Base-by-base conservation (phyloP, 2,888 invertebrate genomes). In the Caradrina clavipalpis region DNA sequence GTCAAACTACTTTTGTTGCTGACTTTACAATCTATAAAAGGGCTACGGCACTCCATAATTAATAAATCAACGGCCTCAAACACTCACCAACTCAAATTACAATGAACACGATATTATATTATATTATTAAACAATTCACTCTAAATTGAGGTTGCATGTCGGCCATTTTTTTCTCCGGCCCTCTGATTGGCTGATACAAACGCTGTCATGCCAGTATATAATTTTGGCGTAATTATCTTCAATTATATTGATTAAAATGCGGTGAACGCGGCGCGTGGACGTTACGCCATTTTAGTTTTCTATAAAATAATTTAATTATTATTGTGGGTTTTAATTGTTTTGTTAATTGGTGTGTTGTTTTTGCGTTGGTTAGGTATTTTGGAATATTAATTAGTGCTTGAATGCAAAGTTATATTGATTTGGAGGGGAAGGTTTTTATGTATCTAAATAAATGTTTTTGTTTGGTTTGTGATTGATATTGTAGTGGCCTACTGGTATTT, bases 201-300 rank as follows among this genome's bases (percentile, higher is more conserved):
- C n/a, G 21, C 31, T 64, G 71, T 53, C 66, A 71, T 62, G 69
- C 62, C 59, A 75, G 63, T 61, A 72, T 82, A 80, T 83, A 84
- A 84, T 85, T 85, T 81, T 74, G 67, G 72, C 68, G 74, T 68
- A 85, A 85, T 83, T 81, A 79, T 69, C 69, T 73, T 5, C 72
- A 80, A 84, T 81, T 31, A 77, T 73, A 70, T 77, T 80, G 70
- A 84, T 84, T 83, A 80, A 84, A 84, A 72, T 51, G 82, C 72
- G 75, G 80, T 65, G 45, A 17, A 50, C 53, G 70, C 26, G 54
- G 64, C 47, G n/a, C 21, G 17, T 21, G 26, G 31, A 17, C 21
- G 54, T 17, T 53, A 42, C 62, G 77, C 67, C 80, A 77, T 80
- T 76, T 76, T 72, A 50, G 45, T 60, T 71, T 68, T 63, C 39